A percentile compares a stretch with the other conserved stretches of the same genome.
Evolutionary conservation across 64 coral and sea anemone genomes (phyloP).

Genomic region (Platygyra sinensis): DNA sequence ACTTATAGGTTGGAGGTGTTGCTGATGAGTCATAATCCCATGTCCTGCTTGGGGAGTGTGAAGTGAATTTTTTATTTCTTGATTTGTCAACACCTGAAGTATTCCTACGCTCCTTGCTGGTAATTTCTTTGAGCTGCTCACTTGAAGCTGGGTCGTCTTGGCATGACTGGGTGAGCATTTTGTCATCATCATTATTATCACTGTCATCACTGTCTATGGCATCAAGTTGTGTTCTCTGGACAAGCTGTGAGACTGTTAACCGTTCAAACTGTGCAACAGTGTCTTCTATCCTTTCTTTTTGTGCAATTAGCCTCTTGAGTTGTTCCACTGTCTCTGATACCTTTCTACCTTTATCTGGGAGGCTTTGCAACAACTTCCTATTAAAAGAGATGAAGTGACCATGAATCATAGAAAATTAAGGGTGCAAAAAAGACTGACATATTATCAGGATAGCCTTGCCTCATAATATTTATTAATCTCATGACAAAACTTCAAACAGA

Average conservation of each 20-base stretch:
- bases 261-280: constrained; percentile 27
- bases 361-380: constrained; percentile 49
- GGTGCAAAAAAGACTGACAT: no score
- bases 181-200: constrained; percentile 39
- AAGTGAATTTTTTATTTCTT: neutral
- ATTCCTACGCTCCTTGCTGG: neutral
- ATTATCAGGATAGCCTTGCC: no score
- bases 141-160: neutral
- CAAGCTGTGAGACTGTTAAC: constrained; percentile 29
- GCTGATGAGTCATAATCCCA: constrained; percentile 54
- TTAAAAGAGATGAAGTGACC: neutral
- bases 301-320: constrained; percentile 36
- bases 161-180: neutral
- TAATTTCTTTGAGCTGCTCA: neutral
- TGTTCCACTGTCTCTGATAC: constrained; percentile 28
- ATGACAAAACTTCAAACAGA: no score
- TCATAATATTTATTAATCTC: no score
- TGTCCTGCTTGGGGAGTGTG: neutral
- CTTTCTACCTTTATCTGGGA: constrained; percentile 62
- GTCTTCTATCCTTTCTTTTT: constrained; percentile 25
- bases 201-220: constrained; percentile 45
- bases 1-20: constrained; percentile 4
- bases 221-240: constrained; percentile 15
- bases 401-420: no score
- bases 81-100: neutral